Conservation (phyloP, 2,113 vertebrate species). For the Xenopus laevis region DNA sequence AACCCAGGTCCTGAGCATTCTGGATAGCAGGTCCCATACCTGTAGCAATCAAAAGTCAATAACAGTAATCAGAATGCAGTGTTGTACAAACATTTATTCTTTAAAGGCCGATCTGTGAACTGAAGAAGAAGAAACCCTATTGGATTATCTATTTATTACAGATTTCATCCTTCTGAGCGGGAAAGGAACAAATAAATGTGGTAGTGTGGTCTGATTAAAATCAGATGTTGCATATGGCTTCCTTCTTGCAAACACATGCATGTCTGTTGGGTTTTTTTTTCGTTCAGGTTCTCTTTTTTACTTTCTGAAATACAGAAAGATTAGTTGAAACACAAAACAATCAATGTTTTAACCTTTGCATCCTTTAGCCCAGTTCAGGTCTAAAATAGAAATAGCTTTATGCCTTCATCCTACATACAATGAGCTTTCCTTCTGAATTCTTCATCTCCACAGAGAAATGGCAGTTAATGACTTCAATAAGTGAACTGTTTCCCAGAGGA, state of each 20-base stretch:
- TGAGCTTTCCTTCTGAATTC: neutral
- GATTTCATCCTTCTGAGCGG: neutral
- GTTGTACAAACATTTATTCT: neutral
- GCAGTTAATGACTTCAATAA: conserved; percentile 14
- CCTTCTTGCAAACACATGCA: neutral
- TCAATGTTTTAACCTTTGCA: neutral
- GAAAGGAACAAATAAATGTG: conserved; percentile 9
- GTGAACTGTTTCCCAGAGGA: conserved; percentile 17
- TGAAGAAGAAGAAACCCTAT: neutral
- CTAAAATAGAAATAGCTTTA: neutral
- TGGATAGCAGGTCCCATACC: too few relatives aligned
- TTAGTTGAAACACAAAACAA: too few relatives aligned
- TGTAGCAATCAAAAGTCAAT: neutral
- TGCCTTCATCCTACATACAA: neutral
- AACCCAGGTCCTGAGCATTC: too few relatives aligned
- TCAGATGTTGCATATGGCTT: conserved; percentile 18
- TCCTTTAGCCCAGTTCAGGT: neutral
- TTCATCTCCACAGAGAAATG: conserved; percentile 17
- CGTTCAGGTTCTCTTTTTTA: conserved; percentile 7
- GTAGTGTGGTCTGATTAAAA: conserved; percentile 15
- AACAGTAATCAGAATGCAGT: neutral
- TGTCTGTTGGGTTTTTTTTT: neutral
- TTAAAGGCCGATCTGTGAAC: neutral
- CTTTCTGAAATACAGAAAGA: too few relatives aligned
- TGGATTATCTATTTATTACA: neutral